Percentiles rank a stretch among this genome's conserved stretches.
Conservation (phyloP, 2,888 invertebrate species). For the Pherbina coryleti region DNA sequence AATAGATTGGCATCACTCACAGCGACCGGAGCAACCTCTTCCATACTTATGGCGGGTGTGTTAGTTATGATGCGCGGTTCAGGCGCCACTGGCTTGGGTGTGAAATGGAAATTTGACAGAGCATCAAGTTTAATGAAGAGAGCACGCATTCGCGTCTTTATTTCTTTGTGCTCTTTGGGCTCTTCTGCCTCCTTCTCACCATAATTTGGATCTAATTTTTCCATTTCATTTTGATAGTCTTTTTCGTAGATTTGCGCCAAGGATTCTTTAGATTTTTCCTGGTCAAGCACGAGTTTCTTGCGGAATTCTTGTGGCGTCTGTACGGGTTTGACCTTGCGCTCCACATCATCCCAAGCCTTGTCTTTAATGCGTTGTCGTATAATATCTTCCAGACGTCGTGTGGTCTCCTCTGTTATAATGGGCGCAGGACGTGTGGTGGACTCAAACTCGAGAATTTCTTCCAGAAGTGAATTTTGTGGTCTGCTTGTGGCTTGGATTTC, state of each 20-base stretch:
- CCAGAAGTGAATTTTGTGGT: slow-evolving; percentile 92
- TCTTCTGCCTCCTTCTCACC: slow-evolving; percentile 72
- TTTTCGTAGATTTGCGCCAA: slow-evolving; percentile 95
- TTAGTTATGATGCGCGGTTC: slow-evolving; percentile 93
- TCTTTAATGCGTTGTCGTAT: slow-evolving; percentile 94
- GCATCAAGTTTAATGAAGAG: slow-evolving; percentile 92
- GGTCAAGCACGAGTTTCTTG: slow-evolving; percentile 88
- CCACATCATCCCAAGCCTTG: slow-evolving; percentile 94
- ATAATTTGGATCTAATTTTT: slow-evolving; percentile 65
- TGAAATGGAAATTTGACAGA: slow-evolving; percentile 93
- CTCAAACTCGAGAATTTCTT: slow-evolving; percentile 93
- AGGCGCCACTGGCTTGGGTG: slow-evolving; percentile 86
- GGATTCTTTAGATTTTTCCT: slow-evolving; percentile 94
- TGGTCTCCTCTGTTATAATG: slow-evolving; percentile 91
- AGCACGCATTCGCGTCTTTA: slow-evolving; percentile 83
- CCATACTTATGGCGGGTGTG: slow-evolving; percentile 90
- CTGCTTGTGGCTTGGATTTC: slow-evolving; percentile 84
- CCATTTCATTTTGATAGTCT: slow-evolving; percentile 80
- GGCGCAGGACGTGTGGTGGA: slow-evolving; percentile 87
- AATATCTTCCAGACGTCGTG: slow-evolving; percentile 87
- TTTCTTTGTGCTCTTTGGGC: slow-evolving; percentile 83
- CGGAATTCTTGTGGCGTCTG: slow-evolving; percentile 87
- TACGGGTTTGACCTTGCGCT: slow-evolving; percentile 85
- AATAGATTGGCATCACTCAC: slow-evolving; percentile 85
- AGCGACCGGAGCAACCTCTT: slow-evolving; percentile 95